Evolutionary conservation across 2,888 invertebrate genomes (phyloP), one percentile per base, ranked within the genome.

Genomic region (Heterodera filipjevi): DNA sequence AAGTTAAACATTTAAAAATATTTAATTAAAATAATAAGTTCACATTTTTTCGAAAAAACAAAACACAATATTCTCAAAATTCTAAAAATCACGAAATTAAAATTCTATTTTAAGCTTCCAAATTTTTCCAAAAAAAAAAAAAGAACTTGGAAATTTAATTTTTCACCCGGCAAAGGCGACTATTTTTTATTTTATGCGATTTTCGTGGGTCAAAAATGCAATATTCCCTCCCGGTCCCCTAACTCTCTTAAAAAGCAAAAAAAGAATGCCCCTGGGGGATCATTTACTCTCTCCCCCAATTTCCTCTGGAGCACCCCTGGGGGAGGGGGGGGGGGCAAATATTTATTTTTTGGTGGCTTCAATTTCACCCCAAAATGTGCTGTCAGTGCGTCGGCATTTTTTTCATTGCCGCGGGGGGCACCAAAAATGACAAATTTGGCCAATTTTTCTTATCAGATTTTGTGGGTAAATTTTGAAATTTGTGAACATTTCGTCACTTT

Each of bases 231-330:
- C 19, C 46, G 2, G 5, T 12, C 44, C 16, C 46, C 14, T 49
- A 12, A 49, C 46, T 49, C 46, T 59, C 59, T 59, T 6, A 59
- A 59, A 27, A 59, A n/a, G 10, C 8, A 10, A 5, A 5, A 27
- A 27, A n/a, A 53, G 22, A 59, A 59, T 59, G 27, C 59, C 53
- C 53, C n/a, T 3, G 59, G 59, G 59, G 59, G 59, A 59, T 59
- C 59, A 59, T 59, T 59, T 59, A 59, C 59, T 59, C 59, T 27
- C 46, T 49, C 46, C 46, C 46, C 19, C 59, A 59, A 59, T 59
- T 59, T 59, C 59, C 59, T 53, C 53, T 22, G 19, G 6, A 6
- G 59, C 59, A n/a, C 46, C 46, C 46, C 44, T 12, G 44, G 44
- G 8, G 44, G 8, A 5, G 44, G 44, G 44, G 46, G 12, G 46